Evolutionary conservation across 2,113 vertebrate species (phyloP).

Genomic region (Perognathus longimembris): DNA sequence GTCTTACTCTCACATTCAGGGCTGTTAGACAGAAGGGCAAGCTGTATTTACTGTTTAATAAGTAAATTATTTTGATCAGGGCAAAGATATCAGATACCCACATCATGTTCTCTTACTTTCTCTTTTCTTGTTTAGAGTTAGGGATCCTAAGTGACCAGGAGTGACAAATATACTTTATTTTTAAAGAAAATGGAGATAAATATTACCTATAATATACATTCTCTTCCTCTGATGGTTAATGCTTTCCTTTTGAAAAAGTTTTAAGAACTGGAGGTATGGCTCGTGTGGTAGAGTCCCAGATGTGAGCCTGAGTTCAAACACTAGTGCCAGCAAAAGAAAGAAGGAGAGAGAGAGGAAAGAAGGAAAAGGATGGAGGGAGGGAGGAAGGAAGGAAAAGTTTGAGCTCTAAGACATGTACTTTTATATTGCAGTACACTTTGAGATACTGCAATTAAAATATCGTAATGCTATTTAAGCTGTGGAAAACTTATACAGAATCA

Average conservation of each 20-base stretch:
- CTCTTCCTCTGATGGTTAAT: background rate
- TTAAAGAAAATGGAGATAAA: slow-evolving; percentile 38
- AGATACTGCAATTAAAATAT: slow-evolving; percentile 37
- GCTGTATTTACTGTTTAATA: slow-evolving; percentile 64
- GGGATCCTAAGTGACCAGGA: slow-evolving; percentile 25
- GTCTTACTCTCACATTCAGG: background rate
- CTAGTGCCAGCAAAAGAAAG: too few relatives aligned
- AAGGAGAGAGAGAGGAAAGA: too few relatives aligned
- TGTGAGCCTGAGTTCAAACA: too few relatives aligned
- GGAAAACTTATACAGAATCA: background rate
- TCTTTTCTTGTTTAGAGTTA: slow-evolving; percentile 42
- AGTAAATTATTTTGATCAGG: slow-evolving; percentile 33
- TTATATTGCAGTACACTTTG: slow-evolving; percentile 31
- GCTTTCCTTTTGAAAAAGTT: slow-evolving; percentile 39
- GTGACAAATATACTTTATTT: slow-evolving; percentile 42
- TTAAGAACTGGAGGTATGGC: background rate
- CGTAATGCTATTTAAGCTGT: slow-evolving; percentile 33
- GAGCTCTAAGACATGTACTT: background rate
- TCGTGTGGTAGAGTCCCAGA: too few relatives aligned
- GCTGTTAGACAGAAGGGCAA: slow-evolving; percentile 31
- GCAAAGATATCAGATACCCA: slow-evolving; percentile 51
- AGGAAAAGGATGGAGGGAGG: too few relatives aligned
- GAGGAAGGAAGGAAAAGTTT: too few relatives aligned
- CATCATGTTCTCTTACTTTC: slow-evolving; percentile 29
- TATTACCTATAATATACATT: slow-evolving; percentile 8